Conservation (phyloP, 2,113 vertebrate genomes). For the Leuciscus idus region DNA sequence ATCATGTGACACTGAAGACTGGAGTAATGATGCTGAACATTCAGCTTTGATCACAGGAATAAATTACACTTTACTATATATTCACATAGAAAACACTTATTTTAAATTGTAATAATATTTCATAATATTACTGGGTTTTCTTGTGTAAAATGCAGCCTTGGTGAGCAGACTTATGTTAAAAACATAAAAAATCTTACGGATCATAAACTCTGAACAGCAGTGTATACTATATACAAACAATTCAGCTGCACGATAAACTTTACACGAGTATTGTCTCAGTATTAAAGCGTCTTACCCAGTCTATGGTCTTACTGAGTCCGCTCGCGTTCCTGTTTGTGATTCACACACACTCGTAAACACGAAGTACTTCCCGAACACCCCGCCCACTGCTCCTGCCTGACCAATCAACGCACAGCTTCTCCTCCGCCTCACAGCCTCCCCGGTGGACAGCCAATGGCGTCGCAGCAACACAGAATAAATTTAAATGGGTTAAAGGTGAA, state of each 20-base stretch:
- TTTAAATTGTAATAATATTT: too few species aligned
- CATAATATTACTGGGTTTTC: too few species aligned
- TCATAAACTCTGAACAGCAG: too few species aligned
- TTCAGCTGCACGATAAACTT: background rate
- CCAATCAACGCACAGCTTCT: slow-evolving; percentile 62
- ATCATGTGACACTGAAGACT: too few species aligned
- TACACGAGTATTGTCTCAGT: background rate
- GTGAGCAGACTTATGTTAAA: too few species aligned
- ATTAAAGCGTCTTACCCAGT: background rate
- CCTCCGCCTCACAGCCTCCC: slow-evolving; percentile 54
- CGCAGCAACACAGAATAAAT: background rate
- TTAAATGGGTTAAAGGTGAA: slow-evolving; percentile 75
- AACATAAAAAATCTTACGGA: too few species aligned
- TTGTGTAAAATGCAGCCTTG: too few species aligned
- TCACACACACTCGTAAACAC: slow-evolving; percentile 69
- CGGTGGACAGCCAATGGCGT: slow-evolving; percentile 63
- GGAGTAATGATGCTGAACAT: too few species aligned
- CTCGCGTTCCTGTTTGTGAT: slow-evolving; percentile 11
- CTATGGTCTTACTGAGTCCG: background rate
- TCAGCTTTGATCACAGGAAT: too few species aligned
- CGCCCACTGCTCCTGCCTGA: slow-evolving; percentile 57
- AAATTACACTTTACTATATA: too few species aligned
- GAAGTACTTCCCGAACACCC: slow-evolving; percentile 63
- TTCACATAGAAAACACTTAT: too few species aligned
- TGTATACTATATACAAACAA: background rate